Evolutionary conservation across 1,140 invertebrate species (phyloP).

Genomic region (Helicoverpa zea): DNA sequence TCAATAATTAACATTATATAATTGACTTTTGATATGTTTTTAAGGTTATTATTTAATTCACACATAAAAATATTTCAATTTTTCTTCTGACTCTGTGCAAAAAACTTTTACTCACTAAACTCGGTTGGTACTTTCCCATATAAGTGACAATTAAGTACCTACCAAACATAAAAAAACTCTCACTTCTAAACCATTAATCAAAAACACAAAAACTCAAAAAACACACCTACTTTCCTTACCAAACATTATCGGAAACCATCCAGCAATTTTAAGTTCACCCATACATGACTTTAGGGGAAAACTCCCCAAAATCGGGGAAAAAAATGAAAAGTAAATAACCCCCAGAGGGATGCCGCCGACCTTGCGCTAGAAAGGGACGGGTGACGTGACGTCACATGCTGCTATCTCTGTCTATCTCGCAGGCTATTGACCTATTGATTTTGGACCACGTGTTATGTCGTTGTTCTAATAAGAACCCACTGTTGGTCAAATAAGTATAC

Average conservation of each 20-base stretch:
- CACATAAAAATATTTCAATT: neutral
- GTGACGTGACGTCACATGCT: constrained; percentile 65
- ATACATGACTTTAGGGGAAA: neutral
- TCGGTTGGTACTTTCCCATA: neutral
- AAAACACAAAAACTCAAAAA: neutral
- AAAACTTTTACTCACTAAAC: neutral
- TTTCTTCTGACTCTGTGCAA: neutral
- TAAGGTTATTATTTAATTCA: neutral
- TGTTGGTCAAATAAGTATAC: neutral
- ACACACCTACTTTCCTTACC: neutral
- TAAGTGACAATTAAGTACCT: neutral
- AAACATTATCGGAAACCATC: neutral
- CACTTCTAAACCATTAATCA: constrained; percentile 18
- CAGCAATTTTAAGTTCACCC: neutral
- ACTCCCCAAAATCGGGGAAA: constrained; percentile 32
- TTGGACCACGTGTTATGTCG: constrained; percentile 66
- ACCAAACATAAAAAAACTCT: neutral
- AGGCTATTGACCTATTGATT: constrained; percentile 75
- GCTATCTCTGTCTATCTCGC: constrained; percentile 55
- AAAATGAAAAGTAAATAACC: constrained; percentile 58
- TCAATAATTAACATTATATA: neutral
- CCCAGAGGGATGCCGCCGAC: constrained; percentile 63
- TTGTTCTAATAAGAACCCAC: neutral
- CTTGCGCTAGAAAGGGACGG: constrained; percentile 65
- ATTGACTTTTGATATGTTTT: neutral